These are phyloP conservation scores for Willisornis vidua DNA, from an alignment of 2,113 vertebrate species.

Conservation along the genomic window DNA sequence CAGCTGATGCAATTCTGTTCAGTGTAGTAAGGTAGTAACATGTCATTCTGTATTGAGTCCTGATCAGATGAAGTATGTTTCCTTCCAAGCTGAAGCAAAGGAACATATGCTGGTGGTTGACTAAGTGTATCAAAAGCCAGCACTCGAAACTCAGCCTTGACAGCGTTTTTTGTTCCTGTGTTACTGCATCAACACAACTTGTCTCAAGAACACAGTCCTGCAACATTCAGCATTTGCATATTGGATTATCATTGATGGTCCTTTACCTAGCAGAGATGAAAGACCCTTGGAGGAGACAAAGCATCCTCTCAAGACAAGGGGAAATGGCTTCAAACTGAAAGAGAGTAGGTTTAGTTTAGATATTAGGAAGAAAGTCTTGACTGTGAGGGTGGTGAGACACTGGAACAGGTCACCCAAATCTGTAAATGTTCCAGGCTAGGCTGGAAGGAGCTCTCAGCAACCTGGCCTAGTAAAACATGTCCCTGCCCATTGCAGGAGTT, in stretches of 20 bases:
- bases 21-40: rapidly evolving
- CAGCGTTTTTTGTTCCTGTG: background rate
- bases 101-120: background rate
- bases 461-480: no score
- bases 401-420: background rate
- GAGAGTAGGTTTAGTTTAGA: background rate
- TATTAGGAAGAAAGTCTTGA: background rate
- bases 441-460: background rate
- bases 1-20: background rate
- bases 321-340: background rate
- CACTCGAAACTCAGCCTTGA: no score
- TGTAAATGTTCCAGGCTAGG: background rate
- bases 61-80: background rate
- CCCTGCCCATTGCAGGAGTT: rapidly evolving
- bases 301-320: background rate
- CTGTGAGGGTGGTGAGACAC: background rate
- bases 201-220: background rate
- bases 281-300: background rate
- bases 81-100: background rate
- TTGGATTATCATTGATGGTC: background rate
- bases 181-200: background rate
- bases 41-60: background rate
- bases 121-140: background rate
- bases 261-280: background rate
- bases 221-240: background rate